Evolutionary conservation across 2,888 invertebrate species (phyloP).

Genomic region (Argynnis bischoffii): DNA sequence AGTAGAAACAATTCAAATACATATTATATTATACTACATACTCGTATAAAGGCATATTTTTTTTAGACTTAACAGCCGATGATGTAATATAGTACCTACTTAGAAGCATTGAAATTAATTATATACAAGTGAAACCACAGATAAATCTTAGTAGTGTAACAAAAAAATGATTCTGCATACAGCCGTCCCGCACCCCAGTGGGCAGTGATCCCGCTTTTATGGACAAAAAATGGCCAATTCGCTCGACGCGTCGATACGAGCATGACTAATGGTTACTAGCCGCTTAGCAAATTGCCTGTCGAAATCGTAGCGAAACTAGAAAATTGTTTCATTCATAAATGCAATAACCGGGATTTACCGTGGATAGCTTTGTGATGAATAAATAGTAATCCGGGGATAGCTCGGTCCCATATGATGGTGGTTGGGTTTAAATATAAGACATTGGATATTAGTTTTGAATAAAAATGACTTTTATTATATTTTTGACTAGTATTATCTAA

Average conservation of each 20-base stretch:
- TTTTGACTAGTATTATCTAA: not conserved
- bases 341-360: conserved; percentile 68
- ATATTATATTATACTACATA: too few relatives aligned
- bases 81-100: too few relatives aligned
- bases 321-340: conserved; percentile 80
- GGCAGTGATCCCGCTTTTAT: conserved; percentile 53
- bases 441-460: not conserved
- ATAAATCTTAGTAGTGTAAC: not conserved
- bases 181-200: conserved; percentile 54
- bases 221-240: conserved; percentile 76
- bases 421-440: conserved; percentile 39
- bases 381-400: conserved; percentile 61
- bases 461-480: not conserved
- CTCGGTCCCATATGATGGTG: conserved; percentile 55
- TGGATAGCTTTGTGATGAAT: conserved; percentile 70
- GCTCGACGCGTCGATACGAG: conserved; percentile 67
- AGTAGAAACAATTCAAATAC: too few relatives aligned
- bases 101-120: not conserved
- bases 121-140: not conserved
- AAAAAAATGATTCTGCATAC: conserved; percentile 22
- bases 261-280: conserved; percentile 73
- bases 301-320: conserved; percentile 73
- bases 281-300: conserved; percentile 76
- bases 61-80: too few relatives aligned
- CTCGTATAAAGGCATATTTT: too few relatives aligned